Conservation (phyloP, 2,113 vertebrate species). For the Tautogolabrus adspersus region DNA sequence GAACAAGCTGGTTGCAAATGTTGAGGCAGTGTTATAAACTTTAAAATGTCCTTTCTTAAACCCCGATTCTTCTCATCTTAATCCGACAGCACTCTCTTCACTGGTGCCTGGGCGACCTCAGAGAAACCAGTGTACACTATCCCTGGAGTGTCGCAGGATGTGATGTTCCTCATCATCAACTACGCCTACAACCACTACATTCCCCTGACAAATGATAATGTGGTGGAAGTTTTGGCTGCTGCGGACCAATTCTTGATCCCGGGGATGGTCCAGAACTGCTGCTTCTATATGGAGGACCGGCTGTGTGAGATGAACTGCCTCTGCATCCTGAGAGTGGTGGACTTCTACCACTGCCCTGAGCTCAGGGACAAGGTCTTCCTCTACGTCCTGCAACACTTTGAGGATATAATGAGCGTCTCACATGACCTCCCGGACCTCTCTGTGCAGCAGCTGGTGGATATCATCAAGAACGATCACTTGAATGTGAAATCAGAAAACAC, state of each 20-base stretch:
- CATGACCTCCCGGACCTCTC: slow-evolving; percentile 85
- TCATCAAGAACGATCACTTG: slow-evolving; percentile 74
- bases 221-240: slow-evolving; percentile 79
- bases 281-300: slow-evolving; percentile 83
- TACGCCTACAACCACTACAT: slow-evolving; percentile 48
- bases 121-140: background rate
- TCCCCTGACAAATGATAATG: slow-evolving; percentile 79
- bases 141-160: slow-evolving; percentile 5
- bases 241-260: slow-evolving; percentile 86
- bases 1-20: too few species aligned
- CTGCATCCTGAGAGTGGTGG: slow-evolving; percentile 78
- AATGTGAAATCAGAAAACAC: slow-evolving; percentile 26
- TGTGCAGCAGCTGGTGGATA: slow-evolving; percentile 73
- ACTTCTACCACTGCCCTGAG: slow-evolving; percentile 64
- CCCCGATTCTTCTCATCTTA: background rate
- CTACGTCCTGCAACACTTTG: slow-evolving; percentile 86
- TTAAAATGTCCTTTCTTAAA: background rate
- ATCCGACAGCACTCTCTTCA: slow-evolving; percentile 38
- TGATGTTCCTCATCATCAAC: slow-evolving; percentile 39
- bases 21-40: too few species aligned
- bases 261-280: slow-evolving; percentile 83
- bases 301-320: slow-evolving; percentile 81
- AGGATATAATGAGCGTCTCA: slow-evolving; percentile 70
- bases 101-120: background rate
- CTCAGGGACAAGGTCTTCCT: slow-evolving; percentile 78